A percentile compares a stretch with the other conserved stretches of the same genome.
phyloP scores from a whole-genome alignment of 2,888 invertebrate species.

The Drosophila cognata region DNA sequence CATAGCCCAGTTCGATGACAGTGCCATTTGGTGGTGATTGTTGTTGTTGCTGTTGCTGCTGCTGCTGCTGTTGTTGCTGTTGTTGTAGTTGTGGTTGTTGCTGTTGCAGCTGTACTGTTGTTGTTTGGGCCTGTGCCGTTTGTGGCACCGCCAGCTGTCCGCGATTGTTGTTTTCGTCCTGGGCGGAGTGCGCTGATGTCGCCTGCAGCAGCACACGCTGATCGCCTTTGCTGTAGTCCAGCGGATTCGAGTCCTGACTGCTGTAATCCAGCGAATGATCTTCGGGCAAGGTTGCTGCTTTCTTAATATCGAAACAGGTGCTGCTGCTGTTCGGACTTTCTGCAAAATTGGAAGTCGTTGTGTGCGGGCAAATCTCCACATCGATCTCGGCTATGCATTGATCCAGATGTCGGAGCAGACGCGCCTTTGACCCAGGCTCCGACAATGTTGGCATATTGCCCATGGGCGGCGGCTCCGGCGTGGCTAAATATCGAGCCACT shows the following conservation, averaged over 20 bases:
- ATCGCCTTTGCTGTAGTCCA: conserved; percentile 86
- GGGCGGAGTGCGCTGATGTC: conserved; percentile 36
- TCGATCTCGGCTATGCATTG: conserved; percentile 88
- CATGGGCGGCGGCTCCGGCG: conserved; percentile 84
- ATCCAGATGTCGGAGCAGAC: conserved; percentile 87
- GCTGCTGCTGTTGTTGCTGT: conserved; percentile 9
- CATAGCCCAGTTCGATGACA: conserved; percentile 64
- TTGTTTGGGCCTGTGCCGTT: conserved; percentile 14
- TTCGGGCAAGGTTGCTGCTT: conserved; percentile 72
- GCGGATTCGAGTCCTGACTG: conserved; percentile 85
- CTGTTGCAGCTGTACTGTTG: conserved; percentile 28
- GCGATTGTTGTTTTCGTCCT: conserved; percentile 84
- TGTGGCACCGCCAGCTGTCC: conserved; percentile 54
- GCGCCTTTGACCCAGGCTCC: conserved; percentile 87
- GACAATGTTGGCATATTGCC: conserved; percentile 85
- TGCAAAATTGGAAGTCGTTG: conserved; percentile 70
- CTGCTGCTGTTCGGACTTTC: conserved; percentile 82
- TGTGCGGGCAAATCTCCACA: conserved; percentile 86
- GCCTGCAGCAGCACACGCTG: conserved; percentile 40
- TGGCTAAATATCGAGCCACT: conserved; percentile 85
- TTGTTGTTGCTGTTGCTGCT: conserved; percentile 9
- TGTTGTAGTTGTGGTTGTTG: conserved; percentile 15
- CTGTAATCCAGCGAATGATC: conserved; percentile 83
- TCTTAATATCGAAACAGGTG: conserved; percentile 79
- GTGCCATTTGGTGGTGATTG: conserved; percentile 41